Evolutionary conservation across 2,888 invertebrate species (phyloP).

Genomic region (Nipponacmea schrenckii): DNA sequence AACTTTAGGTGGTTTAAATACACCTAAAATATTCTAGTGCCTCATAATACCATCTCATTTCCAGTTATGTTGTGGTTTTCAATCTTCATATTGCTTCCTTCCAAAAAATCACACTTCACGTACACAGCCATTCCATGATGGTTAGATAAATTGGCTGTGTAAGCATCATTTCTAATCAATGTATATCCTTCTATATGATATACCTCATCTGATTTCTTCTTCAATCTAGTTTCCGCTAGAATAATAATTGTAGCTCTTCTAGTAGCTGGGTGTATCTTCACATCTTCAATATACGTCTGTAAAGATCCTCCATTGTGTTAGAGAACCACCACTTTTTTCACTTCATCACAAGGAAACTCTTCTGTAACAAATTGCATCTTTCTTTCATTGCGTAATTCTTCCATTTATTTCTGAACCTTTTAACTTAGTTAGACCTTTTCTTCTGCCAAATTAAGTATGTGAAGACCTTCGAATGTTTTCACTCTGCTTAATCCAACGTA

Average conservation of each 20-base stretch:
- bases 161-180: slow-evolving; percentile 1
- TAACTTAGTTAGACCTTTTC: slow-evolving; percentile 10
- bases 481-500: too few relatives aligned
- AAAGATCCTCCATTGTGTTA: background rate
- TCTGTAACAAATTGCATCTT: too few relatives aligned
- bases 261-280: background rate
- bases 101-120: too few relatives aligned
- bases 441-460: slow-evolving; percentile 21
- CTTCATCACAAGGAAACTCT: too few relatives aligned
- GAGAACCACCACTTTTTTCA: background rate
- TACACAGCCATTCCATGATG: slow-evolving; percentile 1
- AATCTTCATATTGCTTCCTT: too few relatives aligned
- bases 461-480: too few relatives aligned
- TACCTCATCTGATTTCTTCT: background rate
- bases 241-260: background rate
- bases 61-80: too few relatives aligned
- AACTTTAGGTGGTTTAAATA: background rate
- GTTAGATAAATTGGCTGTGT: background rate
- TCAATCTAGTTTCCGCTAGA: background rate
- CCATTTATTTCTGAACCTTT: slow-evolving; percentile 23
- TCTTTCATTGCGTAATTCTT: slow-evolving; percentile 13
- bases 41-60: background rate
- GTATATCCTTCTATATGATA: background rate
- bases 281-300: slow-evolving; percentile 1
- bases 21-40: background rate